Percentiles rank a stretch among this genome's conserved stretches.
phyloP scores from a whole-genome alignment of 2,888 invertebrate genomes.

The Drosophila acutilabella region DNA sequence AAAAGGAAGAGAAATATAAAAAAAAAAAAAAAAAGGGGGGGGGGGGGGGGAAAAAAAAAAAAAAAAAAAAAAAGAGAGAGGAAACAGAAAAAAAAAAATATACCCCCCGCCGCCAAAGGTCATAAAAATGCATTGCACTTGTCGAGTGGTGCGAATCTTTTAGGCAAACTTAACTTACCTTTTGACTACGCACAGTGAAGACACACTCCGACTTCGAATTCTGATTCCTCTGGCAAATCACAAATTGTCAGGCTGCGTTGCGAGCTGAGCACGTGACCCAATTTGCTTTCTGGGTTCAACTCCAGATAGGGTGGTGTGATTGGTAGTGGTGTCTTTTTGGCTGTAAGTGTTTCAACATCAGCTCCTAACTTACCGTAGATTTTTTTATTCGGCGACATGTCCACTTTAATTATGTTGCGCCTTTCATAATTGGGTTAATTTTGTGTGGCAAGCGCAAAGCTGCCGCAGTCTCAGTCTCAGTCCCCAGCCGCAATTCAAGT shows the following conservation, averaged over 20 bases:
- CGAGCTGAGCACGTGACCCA: slow-evolving; percentile 71
- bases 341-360: slow-evolving; percentile 33
- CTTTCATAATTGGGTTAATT: slow-evolving; percentile 79
- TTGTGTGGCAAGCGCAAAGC: slow-evolving; percentile 67
- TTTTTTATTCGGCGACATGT: slow-evolving; percentile 44
- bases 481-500: slow-evolving; percentile 5
- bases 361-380: slow-evolving; percentile 23
- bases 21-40: no score
- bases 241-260: slow-evolving; percentile 44
- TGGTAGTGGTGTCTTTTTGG: slow-evolving; percentile 7
- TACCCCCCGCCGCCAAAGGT: no score
- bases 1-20: no score
- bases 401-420: slow-evolving; percentile 76
- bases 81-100: no score
- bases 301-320: slow-evolving; percentile 21
- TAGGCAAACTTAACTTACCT: slow-evolving; percentile 45
- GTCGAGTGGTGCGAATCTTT: slow-evolving; percentile 70
- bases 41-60: no score
- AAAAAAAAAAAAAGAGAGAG: no score
- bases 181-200: slow-evolving; percentile 51
- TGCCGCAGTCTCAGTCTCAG: slow-evolving; percentile 15
- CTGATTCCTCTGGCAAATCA: slow-evolving; percentile 34
- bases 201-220: slow-evolving; percentile 6
- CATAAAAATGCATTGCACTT: slow-evolving; percentile 70
- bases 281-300: slow-evolving; percentile 56